Conservation (phyloP, 2,113 vertebrate genomes). For the Tetrax tetrax region DNA sequence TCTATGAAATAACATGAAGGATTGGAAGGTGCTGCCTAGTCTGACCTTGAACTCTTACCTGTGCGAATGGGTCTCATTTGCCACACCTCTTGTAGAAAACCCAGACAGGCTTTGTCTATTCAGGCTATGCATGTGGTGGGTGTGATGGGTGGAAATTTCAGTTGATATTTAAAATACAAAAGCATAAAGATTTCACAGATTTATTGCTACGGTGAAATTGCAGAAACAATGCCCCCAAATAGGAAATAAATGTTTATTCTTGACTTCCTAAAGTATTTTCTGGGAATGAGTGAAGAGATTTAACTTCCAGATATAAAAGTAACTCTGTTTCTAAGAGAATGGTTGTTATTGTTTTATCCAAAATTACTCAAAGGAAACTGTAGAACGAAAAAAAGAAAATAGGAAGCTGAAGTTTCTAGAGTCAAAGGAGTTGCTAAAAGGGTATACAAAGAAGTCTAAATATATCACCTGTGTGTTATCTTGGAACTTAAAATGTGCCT, state of each 20-base stretch:
- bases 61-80: not conserved
- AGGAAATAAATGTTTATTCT: not conserved
- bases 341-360: not conserved
- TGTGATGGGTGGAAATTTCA: not conserved
- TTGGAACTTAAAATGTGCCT: not conserved
- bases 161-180: not conserved
- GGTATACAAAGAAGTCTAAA: not conserved
- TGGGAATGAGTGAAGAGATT: not conserved
- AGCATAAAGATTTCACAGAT: not conserved
- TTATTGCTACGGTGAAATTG: not conserved
- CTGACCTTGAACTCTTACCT: not conserved
- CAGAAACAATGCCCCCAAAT: not conserved
- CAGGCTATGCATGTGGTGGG: rapidly evolving
- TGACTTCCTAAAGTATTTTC: not conserved
- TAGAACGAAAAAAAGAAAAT: not conserved
- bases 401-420: not conserved
- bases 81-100: rapidly evolving
- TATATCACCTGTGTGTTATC: not conserved
- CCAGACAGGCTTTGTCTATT: not conserved
- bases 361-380: not conserved
- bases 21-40: not conserved
- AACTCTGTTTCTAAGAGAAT: not conserved
- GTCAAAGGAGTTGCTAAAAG: not conserved
- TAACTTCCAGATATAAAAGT: not conserved
- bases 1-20: not conserved